Percentiles rank a stretch among this genome's conserved stretches.
phyloP scores from a whole-genome alignment of 2,113 vertebrate genomes.

The Lepus europaeus region DNA sequence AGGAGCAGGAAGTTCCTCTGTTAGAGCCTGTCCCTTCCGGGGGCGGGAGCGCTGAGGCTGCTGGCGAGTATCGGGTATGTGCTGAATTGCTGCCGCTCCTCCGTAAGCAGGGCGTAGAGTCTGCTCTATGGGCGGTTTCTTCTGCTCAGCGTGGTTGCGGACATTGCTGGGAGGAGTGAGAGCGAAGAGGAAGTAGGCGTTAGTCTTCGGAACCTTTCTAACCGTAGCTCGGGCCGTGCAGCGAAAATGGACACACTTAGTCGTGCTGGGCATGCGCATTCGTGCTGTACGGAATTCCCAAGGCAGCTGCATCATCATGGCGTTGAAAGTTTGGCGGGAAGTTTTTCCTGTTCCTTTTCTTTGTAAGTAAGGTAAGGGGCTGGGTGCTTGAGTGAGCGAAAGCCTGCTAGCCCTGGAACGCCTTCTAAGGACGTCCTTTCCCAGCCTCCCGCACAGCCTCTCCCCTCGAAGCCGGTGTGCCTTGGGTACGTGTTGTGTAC shows the following conservation, averaged over 20 bases:
- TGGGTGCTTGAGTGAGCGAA: not conserved
- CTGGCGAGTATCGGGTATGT: not conserved
- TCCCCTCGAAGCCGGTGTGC: not conserved
- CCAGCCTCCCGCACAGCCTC: too few relatives aligned
- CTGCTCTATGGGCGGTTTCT: not conserved
- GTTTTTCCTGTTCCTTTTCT: not conserved
- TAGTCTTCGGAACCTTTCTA: not conserved
- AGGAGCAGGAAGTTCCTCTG: not conserved
- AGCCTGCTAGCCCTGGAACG: not conserved
- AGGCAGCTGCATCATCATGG: not conserved
- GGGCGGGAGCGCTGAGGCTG: not conserved
- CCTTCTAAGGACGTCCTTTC: not conserved
- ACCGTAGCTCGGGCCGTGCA: not conserved
- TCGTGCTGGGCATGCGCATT: not conserved
- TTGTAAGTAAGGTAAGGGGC: not conserved
- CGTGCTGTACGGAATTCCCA: not conserved
- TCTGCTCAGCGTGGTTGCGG: not conserved
- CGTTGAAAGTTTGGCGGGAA: not conserved
- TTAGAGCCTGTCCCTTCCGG: not conserved
- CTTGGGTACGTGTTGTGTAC: not conserved
- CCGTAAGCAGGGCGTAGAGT: rapidly evolving
- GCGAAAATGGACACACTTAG: not conserved
- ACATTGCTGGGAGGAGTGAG: not conserved
- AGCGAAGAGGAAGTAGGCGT: not conserved
- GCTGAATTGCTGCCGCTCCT: rapidly evolving